A percentile compares a stretch with the other conserved stretches of the same genome.
Conservation (phyloP, 2,797 vertebrate species). For the Esox masquinongy region DNA sequence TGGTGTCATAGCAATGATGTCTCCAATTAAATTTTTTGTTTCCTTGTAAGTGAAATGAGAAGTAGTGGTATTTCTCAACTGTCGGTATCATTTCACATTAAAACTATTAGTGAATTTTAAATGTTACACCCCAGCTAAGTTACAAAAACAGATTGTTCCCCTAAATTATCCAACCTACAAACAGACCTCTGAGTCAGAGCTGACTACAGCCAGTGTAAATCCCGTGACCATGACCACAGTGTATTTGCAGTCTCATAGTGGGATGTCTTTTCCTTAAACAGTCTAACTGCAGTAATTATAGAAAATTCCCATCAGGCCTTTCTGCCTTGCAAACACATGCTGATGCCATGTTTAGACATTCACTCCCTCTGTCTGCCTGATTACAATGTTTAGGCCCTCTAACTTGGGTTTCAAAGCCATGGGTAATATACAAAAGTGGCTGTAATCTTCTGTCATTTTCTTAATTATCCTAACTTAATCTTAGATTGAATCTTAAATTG, state of each 20-base stretch:
- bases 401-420: not conserved
- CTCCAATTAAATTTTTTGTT: not conserved
- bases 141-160: not conserved
- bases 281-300: not conserved
- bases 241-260: constrained; percentile 1
- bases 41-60: not conserved
- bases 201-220: not conserved
- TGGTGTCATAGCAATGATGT: not conserved
- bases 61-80: not conserved
- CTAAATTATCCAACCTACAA: not conserved
- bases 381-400: not conserved
- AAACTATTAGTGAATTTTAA: not conserved
- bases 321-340: not conserved
- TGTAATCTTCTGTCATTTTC: no score
- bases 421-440: no score
- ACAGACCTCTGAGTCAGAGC: not conserved
- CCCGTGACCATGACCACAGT: not conserved
- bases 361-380: not conserved
- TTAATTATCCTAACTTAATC: no score
- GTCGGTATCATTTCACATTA: not conserved
- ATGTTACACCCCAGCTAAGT: not conserved
- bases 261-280: not conserved
- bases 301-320: not conserved
- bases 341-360: not conserved
- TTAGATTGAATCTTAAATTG: not conserved